phyloP scores from a whole-genome alignment of 2,113 vertebrate species.

The Myodes glareolus region DNA sequence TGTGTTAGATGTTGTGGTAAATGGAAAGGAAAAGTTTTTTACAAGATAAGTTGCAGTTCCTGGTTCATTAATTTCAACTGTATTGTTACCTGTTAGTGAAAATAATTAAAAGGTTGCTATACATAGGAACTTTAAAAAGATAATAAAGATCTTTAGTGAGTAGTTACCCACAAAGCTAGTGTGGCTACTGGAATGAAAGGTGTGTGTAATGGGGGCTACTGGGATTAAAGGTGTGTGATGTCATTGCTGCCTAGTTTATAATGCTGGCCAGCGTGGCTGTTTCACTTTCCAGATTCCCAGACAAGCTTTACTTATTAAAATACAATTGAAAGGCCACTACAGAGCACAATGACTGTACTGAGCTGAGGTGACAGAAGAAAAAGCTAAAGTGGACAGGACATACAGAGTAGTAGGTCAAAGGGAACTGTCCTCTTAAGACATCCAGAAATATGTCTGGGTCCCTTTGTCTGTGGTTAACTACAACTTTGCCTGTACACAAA shows the following conservation, averaged over 20 bases:
- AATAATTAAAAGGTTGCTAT: conserved; percentile 49
- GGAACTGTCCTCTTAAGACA: neutral
- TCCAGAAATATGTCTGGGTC: neutral
- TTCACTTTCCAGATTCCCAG: too few species aligned
- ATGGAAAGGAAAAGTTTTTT: conserved; percentile 14
- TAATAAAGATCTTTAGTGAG: conserved; percentile 28
- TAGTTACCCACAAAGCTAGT: neutral
- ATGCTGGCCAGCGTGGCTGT: too few species aligned
- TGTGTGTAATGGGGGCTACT: too few species aligned
- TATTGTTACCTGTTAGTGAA: conserved; percentile 38
- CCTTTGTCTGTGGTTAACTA: neutral
- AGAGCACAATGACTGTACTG: rapidly evolving
- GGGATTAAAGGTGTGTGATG: too few species aligned
- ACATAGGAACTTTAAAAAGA: neutral
- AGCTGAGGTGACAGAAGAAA: neutral
- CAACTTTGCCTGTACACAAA: neutral
- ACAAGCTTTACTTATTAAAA: too few species aligned
- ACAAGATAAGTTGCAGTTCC: neutral
- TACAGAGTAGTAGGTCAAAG: neutral
- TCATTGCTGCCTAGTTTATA: too few species aligned
- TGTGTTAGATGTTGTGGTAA: neutral
- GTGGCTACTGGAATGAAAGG: too few species aligned
- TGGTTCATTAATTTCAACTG: conserved; percentile 67
- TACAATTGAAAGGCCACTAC: too few species aligned
- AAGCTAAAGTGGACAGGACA: neutral